A percentile compares a stretch with the other conserved stretches of the same genome.
phyloP scores from a whole-genome alignment of 2,797 vertebrate species.

The Borostomias antarcticus region DNA sequence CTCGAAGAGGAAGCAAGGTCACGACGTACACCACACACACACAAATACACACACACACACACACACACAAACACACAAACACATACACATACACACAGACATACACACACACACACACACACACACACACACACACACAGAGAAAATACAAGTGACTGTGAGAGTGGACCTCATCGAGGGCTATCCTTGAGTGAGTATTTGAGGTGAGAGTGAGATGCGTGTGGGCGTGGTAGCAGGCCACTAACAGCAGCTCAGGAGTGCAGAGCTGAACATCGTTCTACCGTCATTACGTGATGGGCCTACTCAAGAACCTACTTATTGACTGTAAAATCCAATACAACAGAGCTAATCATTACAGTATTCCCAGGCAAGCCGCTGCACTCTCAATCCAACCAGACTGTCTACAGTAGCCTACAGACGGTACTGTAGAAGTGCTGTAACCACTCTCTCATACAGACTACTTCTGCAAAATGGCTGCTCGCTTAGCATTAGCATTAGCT shows the following conservation, averaged over 20 bases:
- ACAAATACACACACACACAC: background rate
- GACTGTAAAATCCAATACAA: constrained; percentile 48
- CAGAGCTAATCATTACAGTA: constrained; percentile 52
- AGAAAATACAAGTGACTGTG: background rate
- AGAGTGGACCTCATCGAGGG: background rate
- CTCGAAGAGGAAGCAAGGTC: too few species aligned
- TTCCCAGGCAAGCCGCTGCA: constrained; percentile 26
- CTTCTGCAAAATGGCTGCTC: constrained; percentile 25
- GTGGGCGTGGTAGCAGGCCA: background rate
- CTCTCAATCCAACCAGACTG: constrained; percentile 28
- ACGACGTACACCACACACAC: too few species aligned
- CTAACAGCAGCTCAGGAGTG: background rate
- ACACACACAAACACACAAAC: background rate
- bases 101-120: background rate
- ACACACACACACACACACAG: background rate
- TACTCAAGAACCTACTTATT: constrained; percentile 51
- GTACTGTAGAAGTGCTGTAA: constrained; percentile 31
- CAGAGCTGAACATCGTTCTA: constrained; percentile 27
- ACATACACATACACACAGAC: background rate
- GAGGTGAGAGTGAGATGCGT: constrained; percentile 2
- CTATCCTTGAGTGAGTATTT: background rate
- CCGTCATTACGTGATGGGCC: constrained; percentile 35
- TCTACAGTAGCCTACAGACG: constrained; percentile 13
- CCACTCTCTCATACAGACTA: constrained; percentile 29
- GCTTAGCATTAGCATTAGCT: constrained; percentile 26